Evolutionary conservation across 2,113 vertebrate genomes (phyloP), one percentile per base, ranked within the genome.

Genomic region (Copsychus sechellarum): DNA sequence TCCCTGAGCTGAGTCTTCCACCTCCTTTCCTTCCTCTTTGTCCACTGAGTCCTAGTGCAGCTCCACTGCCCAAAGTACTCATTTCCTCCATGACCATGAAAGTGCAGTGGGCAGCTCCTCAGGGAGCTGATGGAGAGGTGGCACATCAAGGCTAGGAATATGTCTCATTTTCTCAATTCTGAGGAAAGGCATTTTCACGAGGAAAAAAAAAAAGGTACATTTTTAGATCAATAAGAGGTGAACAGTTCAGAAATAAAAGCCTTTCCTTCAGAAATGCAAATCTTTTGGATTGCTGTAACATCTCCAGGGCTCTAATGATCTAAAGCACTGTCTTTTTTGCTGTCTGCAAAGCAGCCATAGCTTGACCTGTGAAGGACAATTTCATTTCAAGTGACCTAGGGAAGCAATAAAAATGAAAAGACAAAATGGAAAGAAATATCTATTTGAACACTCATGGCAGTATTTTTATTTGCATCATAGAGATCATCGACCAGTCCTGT

Each of bases 351-450:
- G 80, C 34, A 94, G 67, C 61, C 0, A 4, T 38, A 76, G 67
- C 77, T 82, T 96, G 89, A 90, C 85, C 73, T 92, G 42, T 78
- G 91, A 96, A 89, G 91, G 67, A 79, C 90, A 94, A 93, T 92
- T 92, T 92, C 51, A 74, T 91, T 95, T 93, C 90, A 86, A 91
- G 66, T 91, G 82, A 94, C 88, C 77, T 38, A 19, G 31, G 29
- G 50, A 93, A 94, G 90, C 76, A 92, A 78, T 92, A 89, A 87
- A 94, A 87, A 83, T 19, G 33, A 67, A 82, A 93, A 82, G 79
- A 38, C 14, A n/a, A 85, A 95, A 82, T 38, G 33, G 22, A 88
- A 94, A 92, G 57, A 69, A 90, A 36, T 50, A 62, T 40, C 90
- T 94, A 61, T 96, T 67, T 88, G 45, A 70, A 73, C 84, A 50